A percentile compares a stretch with the other conserved stretches of the same genome.
Evolutionary conservation across 2,797 vertebrate species (phyloP).

Genomic region (Sebastes vulpes): DNA sequence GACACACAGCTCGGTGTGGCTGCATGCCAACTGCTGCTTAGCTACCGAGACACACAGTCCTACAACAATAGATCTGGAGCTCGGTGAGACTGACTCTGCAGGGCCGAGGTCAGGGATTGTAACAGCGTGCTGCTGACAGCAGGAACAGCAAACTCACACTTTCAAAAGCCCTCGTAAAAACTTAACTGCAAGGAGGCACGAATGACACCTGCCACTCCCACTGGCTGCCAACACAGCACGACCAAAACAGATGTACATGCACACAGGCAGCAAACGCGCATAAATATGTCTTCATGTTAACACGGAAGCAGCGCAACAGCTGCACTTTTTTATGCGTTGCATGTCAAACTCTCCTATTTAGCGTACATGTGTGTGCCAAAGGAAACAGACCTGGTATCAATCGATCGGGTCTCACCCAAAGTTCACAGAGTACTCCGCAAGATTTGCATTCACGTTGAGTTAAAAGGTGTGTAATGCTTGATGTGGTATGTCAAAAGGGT

Average conservation of each 20-base stretch:
- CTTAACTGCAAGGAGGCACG: constrained; percentile 32
- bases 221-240: constrained; percentile 29
- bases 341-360: constrained; percentile 40
- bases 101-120: constrained; percentile 44
- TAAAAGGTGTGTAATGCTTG: not conserved
- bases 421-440: not conserved
- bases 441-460: not conserved
- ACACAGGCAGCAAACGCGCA: constrained; percentile 48
- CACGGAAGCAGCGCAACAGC: constrained; percentile 33
- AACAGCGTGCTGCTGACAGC: constrained; percentile 60
- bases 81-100: constrained; percentile 40
- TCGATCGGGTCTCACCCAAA: not conserved
- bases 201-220: constrained; percentile 58
- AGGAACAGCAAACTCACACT: constrained; percentile 54
- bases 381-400: not conserved
- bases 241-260: constrained; percentile 42
- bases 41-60: constrained; percentile 75
- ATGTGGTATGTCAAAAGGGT: constrained; percentile 14
- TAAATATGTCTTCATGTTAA: constrained; percentile 35
- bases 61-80: constrained; percentile 67
- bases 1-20: constrained; percentile 68
- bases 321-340: constrained; percentile 25
- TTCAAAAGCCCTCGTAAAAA: constrained; percentile 49
- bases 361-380: not conserved
- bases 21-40: constrained; percentile 76